Evolutionary conservation across 2,888 invertebrate genomes (phyloP).

Genomic region (Altica lythri): DNA sequence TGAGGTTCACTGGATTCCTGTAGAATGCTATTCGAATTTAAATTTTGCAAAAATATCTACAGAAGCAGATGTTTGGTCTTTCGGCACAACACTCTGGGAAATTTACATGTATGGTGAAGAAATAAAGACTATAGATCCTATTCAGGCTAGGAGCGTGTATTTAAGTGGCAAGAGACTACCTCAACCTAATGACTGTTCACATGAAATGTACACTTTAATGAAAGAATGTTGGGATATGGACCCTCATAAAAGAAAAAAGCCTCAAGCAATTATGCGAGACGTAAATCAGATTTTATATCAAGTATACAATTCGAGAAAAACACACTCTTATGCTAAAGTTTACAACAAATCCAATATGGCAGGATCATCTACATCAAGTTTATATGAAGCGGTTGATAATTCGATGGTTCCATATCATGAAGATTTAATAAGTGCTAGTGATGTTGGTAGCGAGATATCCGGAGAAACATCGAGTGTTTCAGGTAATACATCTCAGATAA

Average conservation of each 20-base stretch:
- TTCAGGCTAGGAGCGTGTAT: conserved; percentile 62
- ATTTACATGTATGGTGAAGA: conserved; percentile 79
- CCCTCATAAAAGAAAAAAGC: conserved; percentile 72
- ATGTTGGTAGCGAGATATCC: conserved; percentile 44
- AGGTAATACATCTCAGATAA: conserved; percentile 23
- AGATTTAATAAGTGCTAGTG: no score
- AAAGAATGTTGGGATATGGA: conserved; percentile 80
- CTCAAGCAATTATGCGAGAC: conserved; percentile 85
- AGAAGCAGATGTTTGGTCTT: conserved; percentile 87
- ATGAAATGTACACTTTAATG: conserved; percentile 77
- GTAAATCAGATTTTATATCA: conserved; percentile 79
- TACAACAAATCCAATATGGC: conserved; percentile 37
- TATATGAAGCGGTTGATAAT: no score
- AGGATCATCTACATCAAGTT: no score
- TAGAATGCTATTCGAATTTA: conserved; percentile 76
- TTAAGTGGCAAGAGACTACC: conserved; percentile 69
- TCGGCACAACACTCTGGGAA: conserved; percentile 91
- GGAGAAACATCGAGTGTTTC: conserved; percentile 38
- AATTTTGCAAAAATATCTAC: conserved; percentile 69
- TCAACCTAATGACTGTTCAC: conserved; percentile 72
- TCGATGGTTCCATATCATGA: conserved; percentile 27
- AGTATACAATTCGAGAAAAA: conserved; percentile 67
- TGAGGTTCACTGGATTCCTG: conserved; percentile 89
- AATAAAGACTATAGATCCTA: conserved; percentile 46
- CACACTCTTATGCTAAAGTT: conserved; percentile 64